These are phyloP conservation scores for Scolanthus callimorphus DNA, from an alignment of 92 coral and sea anemone species.

Conservation along the genomic window DNA sequence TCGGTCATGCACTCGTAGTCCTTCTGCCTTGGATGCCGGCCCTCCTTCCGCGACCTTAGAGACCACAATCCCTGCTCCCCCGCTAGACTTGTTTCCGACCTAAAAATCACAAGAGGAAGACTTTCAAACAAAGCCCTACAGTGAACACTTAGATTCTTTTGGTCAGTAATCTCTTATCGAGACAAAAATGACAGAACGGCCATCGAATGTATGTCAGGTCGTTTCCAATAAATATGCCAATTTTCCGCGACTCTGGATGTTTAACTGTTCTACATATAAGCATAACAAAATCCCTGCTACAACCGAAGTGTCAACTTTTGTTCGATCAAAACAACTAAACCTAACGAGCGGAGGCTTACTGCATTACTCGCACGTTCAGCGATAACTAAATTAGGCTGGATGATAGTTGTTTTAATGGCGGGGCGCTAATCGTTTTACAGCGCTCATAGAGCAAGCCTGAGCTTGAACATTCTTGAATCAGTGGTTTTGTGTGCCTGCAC, in stretches of 20 bases:
- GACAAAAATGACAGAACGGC: conserved; percentile 39
- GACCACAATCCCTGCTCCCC: conserved; percentile 89
- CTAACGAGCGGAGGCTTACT: conserved; percentile 17
- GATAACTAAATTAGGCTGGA: conserved; percentile 55
- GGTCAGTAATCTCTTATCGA: conserved; percentile 40
- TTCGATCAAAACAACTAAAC: not conserved
- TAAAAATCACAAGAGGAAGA: conserved; percentile 36
- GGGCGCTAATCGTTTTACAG: conserved; percentile 53
- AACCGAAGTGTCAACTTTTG: conserved; percentile 3
- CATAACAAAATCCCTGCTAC: too few species aligned
- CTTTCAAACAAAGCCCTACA: conserved; percentile 37
- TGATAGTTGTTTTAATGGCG: conserved; percentile 48
- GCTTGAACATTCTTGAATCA: conserved; percentile 21
- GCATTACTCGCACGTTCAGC: conserved; percentile 29
- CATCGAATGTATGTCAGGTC: conserved; percentile 19
- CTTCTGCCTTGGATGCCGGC: conserved; percentile 90
- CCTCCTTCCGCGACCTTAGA: conserved; percentile 97
- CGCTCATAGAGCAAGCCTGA: conserved; percentile 44
- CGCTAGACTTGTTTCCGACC: conserved; percentile 82
- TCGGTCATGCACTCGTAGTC: conserved; percentile 76
- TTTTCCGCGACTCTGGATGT: conserved; percentile 24
- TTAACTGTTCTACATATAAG: too few species aligned
- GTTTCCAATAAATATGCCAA: conserved; percentile 4
- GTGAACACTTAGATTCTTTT: conserved; percentile 16
- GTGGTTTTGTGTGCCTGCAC: too few species aligned